phyloP scores from a whole-genome alignment of 1,140 invertebrate genomes.

The Microplitis mediator region DNA sequence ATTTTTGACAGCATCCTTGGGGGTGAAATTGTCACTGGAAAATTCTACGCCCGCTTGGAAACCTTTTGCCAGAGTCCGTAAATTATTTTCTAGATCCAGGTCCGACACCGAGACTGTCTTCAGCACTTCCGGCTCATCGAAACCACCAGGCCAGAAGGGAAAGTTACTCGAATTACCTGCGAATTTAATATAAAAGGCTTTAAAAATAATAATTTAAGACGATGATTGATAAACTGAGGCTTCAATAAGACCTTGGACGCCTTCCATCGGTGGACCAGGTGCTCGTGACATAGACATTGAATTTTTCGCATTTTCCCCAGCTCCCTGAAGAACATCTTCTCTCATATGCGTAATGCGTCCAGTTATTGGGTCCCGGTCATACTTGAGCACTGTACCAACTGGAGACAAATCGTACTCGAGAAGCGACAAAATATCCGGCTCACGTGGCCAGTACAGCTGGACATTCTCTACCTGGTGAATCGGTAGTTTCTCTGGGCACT shows the following conservation, averaged over 20 bases:
- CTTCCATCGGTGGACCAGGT: slow-evolving; percentile 66
- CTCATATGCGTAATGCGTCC: slow-evolving; percentile 72
- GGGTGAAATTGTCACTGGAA: slow-evolving; percentile 59
- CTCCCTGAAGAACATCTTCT: slow-evolving; percentile 69
- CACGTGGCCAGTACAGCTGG: slow-evolving; percentile 66
- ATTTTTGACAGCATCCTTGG: slow-evolving; percentile 36
- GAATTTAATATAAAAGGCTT: background rate
- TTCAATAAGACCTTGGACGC: slow-evolving; percentile 59
- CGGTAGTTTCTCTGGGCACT: slow-evolving; percentile 67
- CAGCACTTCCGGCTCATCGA: slow-evolving; percentile 66
- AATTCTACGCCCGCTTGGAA: slow-evolving; percentile 67
- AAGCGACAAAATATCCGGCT: slow-evolving; percentile 61
- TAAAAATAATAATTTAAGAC: background rate
- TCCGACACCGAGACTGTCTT: slow-evolving; percentile 40
- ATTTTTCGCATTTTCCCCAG: slow-evolving; percentile 73
- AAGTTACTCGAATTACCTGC: slow-evolving; percentile 73
- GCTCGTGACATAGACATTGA: slow-evolving; percentile 76
- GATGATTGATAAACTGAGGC: no score
- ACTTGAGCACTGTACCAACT: slow-evolving; percentile 63
- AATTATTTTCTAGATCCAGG: slow-evolving; percentile 63
- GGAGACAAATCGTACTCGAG: slow-evolving; percentile 61
- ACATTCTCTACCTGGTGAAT: slow-evolving; percentile 68
- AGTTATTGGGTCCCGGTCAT: slow-evolving; percentile 73
- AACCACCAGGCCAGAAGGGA: slow-evolving; percentile 83
- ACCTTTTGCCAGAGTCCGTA: slow-evolving; percentile 71